phyloP scores from a whole-genome alignment of 92 coral and sea anemone species.

The Palythoa grandis region DNA sequence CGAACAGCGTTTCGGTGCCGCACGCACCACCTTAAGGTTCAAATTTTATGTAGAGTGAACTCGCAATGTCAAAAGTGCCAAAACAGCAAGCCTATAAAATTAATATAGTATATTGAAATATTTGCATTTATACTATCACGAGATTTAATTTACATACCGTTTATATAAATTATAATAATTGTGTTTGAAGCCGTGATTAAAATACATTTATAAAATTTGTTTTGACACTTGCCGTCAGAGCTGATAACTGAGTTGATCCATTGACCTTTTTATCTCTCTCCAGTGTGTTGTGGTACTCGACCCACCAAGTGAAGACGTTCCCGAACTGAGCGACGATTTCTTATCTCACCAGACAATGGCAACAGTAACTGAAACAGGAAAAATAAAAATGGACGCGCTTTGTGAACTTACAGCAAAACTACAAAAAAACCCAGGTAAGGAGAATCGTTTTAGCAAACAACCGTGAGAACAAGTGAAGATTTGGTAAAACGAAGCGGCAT shows the following conservation, averaged over 20 bases:
- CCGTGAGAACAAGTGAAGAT: no score
- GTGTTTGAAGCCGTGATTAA: background rate
- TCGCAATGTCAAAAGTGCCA: no score
- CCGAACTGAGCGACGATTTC: slow-evolving; percentile 46
- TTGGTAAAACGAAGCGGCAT: no score
- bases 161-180: no score
- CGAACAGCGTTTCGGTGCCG: no score
- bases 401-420: slow-evolving; percentile 88
- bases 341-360: slow-evolving; percentile 69
- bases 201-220: background rate
- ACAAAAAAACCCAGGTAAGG: slow-evolving; percentile 61
- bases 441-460: background rate
- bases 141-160: no score
- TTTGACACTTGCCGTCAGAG: background rate
- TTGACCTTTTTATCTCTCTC: background rate
- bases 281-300: slow-evolving; percentile 38
- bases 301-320: slow-evolving; percentile 33
- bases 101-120: no score
- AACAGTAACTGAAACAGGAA: slow-evolving; percentile 57
- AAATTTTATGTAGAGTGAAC: no score
- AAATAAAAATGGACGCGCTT: slow-evolving; percentile 84
- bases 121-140: no score
- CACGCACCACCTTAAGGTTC: no score
- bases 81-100: no score
- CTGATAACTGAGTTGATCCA: background rate